Conservation (phyloP, 1,140 invertebrate genomes). For the Bombus consobrinus region DNA sequence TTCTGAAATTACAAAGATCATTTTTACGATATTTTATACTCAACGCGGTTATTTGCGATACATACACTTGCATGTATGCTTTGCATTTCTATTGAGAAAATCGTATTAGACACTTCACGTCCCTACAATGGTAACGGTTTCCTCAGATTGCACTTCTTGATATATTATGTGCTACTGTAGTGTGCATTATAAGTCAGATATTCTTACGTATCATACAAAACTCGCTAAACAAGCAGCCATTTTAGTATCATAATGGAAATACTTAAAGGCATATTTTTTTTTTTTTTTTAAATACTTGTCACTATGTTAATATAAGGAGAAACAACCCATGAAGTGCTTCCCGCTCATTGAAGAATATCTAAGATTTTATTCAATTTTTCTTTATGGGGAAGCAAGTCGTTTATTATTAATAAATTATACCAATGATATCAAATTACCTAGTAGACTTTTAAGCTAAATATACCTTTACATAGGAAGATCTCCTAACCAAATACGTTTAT, state of each 20-base stretch:
- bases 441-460: background rate
- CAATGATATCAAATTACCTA: background rate
- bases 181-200: background rate
- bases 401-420: background rate
- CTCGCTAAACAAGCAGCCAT: background rate
- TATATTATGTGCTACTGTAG: slow-evolving; percentile 1
- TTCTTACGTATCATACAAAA: background rate
- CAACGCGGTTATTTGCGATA: background rate
- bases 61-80: background rate
- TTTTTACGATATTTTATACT: background rate
- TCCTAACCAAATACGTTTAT: background rate
- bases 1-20: background rate
- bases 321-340: background rate
- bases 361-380: background rate
- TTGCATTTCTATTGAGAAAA: slow-evolving; percentile 1
- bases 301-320: background rate
- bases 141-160: slow-evolving; percentile 17
- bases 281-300: background rate
- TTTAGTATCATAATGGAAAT: background rate
- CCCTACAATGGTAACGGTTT: slow-evolving; percentile 30
- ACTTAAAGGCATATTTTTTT: background rate
- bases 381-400: background rate
- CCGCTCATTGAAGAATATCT: background rate
- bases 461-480: background rate
- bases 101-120: slow-evolving; percentile 14